Conservation (phyloP, 1,140 invertebrate genomes). For the Aradophagus sp. region DNA sequence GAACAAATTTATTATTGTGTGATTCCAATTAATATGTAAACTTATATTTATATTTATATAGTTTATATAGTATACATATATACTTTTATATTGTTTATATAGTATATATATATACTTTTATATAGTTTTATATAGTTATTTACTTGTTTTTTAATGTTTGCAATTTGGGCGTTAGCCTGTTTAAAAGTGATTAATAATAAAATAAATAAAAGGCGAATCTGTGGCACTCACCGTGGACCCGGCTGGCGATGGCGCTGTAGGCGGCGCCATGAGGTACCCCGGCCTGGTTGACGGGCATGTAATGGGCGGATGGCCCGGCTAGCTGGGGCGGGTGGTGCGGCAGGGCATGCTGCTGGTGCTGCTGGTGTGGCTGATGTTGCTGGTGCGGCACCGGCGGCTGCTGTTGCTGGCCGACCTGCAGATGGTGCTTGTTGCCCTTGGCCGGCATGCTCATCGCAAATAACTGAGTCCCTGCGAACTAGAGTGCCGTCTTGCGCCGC, state of each 20-base stretch:
- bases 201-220: too few relatives aligned
- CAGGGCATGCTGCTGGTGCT: conserved; percentile 19
- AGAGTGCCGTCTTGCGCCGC: conserved; percentile 28
- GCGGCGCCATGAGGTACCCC: conserved; percentile 8
- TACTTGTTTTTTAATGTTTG: too few relatives aligned
- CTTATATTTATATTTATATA: too few relatives aligned
- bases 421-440: conserved; percentile 37
- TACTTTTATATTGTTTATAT: too few relatives aligned
- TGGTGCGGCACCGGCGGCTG: conserved; percentile 32
- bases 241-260: conserved; percentile 20
- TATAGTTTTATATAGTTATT: too few relatives aligned
- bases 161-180: too few relatives aligned
- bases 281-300: conserved; percentile 15
- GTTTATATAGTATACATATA: too few relatives aligned
- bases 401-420: conserved; percentile 16
- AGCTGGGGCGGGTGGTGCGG: conserved; percentile 27
- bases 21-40: too few relatives aligned
- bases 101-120: too few relatives aligned
- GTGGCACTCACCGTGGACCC: conserved; percentile 27
- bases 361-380: conserved; percentile 21
- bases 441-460: conserved; percentile 46
- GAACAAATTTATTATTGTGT: too few relatives aligned
- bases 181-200: too few relatives aligned
- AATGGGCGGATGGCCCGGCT: not conserved
- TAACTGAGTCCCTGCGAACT: conserved; percentile 31